These are phyloP conservation scores for Chlorops oryzae DNA, from an alignment of 1,140 invertebrate genomes.

Conservation along the genomic window DNA sequence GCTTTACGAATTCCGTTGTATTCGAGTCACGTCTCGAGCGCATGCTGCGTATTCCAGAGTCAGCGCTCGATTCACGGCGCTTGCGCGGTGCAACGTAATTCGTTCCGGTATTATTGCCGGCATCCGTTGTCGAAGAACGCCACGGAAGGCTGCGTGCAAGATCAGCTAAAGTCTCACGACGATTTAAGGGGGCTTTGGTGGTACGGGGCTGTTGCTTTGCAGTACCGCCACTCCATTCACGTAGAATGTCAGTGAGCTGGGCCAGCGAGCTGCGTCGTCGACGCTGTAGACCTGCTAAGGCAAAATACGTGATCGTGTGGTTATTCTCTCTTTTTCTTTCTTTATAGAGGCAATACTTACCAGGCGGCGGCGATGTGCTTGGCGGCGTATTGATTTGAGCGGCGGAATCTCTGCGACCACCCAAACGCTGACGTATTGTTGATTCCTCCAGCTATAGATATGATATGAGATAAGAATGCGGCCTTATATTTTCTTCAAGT, in stretches of 20 bases:
- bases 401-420: slow-evolving; percentile 76
- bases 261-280: slow-evolving; percentile 75
- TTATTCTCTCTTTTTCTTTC: too few relatives aligned
- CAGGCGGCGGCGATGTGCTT: slow-evolving; percentile 52
- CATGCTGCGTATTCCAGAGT: slow-evolving; percentile 73
- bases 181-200: slow-evolving; percentile 62
- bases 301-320: too few relatives aligned
- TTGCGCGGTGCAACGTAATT: slow-evolving; percentile 56
- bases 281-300: slow-evolving; percentile 56
- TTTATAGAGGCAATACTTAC: slow-evolving; percentile 14
- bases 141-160: slow-evolving; percentile 69
- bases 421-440: slow-evolving; percentile 70
- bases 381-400: slow-evolving; percentile 83
- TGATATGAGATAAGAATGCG: neutral
- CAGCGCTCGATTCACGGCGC: slow-evolving; percentile 72
- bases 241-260: slow-evolving; percentile 77
- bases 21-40: slow-evolving; percentile 65
- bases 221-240: slow-evolving; percentile 74
- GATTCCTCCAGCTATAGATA: slow-evolving; percentile 63
- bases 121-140: slow-evolving; percentile 57
- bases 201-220: slow-evolving; percentile 47
- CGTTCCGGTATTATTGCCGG: slow-evolving; percentile 39
- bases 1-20: slow-evolving; percentile 66
- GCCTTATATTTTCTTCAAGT: neutral
- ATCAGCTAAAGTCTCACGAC: slow-evolving; percentile 79